Percentiles rank a stretch among this genome's conserved stretches.
Conservation (phyloP, 2,797 vertebrate genomes). For the Syncerus caffer region DNA sequence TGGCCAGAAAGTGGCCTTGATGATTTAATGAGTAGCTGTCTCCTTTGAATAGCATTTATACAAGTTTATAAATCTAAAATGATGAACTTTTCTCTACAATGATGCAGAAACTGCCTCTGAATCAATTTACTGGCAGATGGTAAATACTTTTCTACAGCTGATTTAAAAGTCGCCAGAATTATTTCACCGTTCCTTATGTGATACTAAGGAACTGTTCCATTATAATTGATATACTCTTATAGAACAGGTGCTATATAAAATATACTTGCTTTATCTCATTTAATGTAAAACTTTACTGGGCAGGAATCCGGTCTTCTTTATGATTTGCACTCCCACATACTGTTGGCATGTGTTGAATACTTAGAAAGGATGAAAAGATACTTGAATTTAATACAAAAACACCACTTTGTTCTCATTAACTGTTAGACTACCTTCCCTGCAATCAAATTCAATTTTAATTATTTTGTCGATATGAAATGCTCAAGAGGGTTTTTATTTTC, state of each 20-base stretch:
- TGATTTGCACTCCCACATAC: not conserved
- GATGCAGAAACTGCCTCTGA: not conserved
- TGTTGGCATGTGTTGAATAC: not conserved
- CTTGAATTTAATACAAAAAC: slow-evolving; percentile 4
- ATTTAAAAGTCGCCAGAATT: not conserved
- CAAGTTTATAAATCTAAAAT: not conserved
- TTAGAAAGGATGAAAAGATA: not conserved
- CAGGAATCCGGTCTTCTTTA: not conserved
- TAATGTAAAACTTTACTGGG: not conserved
- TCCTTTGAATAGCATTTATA: not conserved
- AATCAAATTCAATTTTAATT: slow-evolving; percentile 38
- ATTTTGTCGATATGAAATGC: slow-evolving; percentile 24
- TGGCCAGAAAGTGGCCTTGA: not conserved
- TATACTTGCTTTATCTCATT: not conserved
- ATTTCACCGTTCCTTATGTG: not conserved
- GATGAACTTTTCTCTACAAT: not conserved
- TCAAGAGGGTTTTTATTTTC: slow-evolving; percentile 30
- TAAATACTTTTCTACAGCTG: not conserved
- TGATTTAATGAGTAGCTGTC: not conserved
- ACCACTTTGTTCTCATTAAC: not conserved
- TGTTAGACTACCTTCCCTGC: not conserved
- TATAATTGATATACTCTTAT: not conserved
- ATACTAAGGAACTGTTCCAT: not conserved
- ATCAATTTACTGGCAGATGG: not conserved
- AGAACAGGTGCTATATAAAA: not conserved